Base-by-base conservation (phyloP, 2,113 vertebrate genomes). In the Heterocephalus glaber region DNA sequence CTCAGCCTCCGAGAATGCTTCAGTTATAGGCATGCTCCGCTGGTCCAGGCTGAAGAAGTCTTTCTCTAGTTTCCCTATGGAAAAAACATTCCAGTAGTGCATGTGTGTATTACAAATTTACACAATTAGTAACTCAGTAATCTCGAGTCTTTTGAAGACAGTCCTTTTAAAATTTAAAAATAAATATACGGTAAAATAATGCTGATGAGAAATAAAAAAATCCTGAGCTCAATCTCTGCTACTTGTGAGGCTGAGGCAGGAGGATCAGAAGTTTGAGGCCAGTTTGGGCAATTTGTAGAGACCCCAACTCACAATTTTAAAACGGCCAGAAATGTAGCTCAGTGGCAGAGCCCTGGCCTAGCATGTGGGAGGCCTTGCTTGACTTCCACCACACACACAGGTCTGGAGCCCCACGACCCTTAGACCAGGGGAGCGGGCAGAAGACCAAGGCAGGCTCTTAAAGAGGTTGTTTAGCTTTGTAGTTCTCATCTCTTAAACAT, bases 151-250 rank as follows among this genome's bases (percentile, higher is more conserved):
- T 92, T 95, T n/a, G 74, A 52, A 60, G 70, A 49, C 38, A 54
- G 66, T 35, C 49, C 10, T 88, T 90, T 92, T 70, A 33, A 56
- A 22, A 60, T 80, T 72, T 89, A 79, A 72, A 76, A 70, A 56
- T 82, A 76, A 70, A 56, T 82, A 49, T 82, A 65, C 47, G 22
- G 58, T 77, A 6, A 44, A 92, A 44, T 81, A 49, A 89, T 92
- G 68, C 35, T 89, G 61, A 17, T 66, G 89, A 90, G 49, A 74
- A 66, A 95, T n/a, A 4, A 91, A 85, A n/a, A 84, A 88, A 41
- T 77, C n/a, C 30, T 86, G 61, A 65, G 8, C n/a, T 20, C 49
- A 79, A 35, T 54, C 49, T 30, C 49, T 1, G 47, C 76, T 33
- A 35, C 16, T 52, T 52, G 14, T 17, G 76, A 52, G 28, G 47